phyloP scores from a whole-genome alignment of 2,797 vertebrate genomes.

The Nothura maculosa region DNA sequence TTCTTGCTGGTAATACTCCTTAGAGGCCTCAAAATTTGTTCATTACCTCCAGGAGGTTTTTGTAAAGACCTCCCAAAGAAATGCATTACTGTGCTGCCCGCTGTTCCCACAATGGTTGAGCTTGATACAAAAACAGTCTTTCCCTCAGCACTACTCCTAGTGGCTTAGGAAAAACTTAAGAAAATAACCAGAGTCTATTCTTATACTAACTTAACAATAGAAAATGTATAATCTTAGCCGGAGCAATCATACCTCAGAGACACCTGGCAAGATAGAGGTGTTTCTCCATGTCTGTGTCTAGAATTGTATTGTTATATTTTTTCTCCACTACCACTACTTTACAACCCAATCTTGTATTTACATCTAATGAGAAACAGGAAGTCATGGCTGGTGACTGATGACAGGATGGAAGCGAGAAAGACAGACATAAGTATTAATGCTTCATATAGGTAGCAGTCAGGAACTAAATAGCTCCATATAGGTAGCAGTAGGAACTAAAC shows the following conservation, averaged over 20 bases:
- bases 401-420: background rate
- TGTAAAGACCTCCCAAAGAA: constrained; percentile 81
- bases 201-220: background rate
- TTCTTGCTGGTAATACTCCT: background rate
- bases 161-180: background rate
- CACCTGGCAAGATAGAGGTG: background rate
- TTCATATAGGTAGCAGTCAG: background rate
- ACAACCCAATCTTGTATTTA: background rate
- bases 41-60: constrained; percentile 74
- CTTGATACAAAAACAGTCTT: constrained; percentile 85
- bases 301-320: background rate
- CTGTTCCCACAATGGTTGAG: constrained; percentile 87
- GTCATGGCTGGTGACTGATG: background rate
- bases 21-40: background rate
- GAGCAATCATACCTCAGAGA: background rate
- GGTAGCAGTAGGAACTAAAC: background rate
- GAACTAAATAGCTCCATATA: background rate
- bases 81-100: constrained; percentile 84
- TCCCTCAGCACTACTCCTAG: background rate
- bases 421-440: background rate
- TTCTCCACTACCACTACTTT: background rate
- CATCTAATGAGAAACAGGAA: background rate
- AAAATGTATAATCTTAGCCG: background rate
- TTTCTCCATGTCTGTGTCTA: background rate
- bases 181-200: background rate